These are phyloP conservation scores for Macrosoma leucophasiata DNA, from an alignment of 2,888 invertebrate genomes.

Conservation along the genomic window DNA sequence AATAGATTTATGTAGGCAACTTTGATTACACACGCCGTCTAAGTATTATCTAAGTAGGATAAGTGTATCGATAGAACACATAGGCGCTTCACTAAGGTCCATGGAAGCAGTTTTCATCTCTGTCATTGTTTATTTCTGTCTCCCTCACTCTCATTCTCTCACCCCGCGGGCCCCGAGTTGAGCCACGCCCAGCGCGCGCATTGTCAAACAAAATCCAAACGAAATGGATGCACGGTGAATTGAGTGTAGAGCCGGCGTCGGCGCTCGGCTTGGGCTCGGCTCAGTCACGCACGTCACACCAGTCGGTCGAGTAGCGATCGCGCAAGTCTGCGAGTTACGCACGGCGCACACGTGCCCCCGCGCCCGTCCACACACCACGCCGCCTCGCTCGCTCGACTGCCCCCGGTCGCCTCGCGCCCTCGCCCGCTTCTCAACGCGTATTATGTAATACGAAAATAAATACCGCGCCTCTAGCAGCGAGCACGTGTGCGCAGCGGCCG, in stretches of 20 bases:
- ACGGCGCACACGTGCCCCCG: slow-evolving; percentile 58
- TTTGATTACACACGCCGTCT: too few species aligned
- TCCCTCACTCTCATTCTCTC: slow-evolving; percentile 35
- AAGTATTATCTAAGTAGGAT: too few species aligned
- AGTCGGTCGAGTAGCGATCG: slow-evolving; percentile 59
- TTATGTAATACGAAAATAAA: slow-evolving; percentile 63
- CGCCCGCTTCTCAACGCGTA: slow-evolving; percentile 32
- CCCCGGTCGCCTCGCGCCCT: slow-evolving; percentile 26
- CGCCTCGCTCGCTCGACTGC: slow-evolving; percentile 35
- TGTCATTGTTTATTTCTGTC: background rate
- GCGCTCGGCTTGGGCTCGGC: slow-evolving; percentile 33
- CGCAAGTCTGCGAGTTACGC: slow-evolving; percentile 53
- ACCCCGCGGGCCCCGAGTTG: slow-evolving; percentile 56
- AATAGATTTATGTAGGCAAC: too few species aligned
- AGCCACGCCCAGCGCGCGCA: slow-evolving; percentile 68
- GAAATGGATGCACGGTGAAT: slow-evolving; percentile 56
- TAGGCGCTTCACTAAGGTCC: slow-evolving; percentile 43
- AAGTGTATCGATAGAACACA: too few species aligned
- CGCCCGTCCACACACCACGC: slow-evolving; percentile 42
- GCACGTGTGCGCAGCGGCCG: slow-evolving; percentile 53
- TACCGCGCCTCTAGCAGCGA: slow-evolving; percentile 43
- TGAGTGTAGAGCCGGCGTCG: slow-evolving; percentile 41
- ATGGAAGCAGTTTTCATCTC: background rate
- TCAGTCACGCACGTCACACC: slow-evolving; percentile 56
- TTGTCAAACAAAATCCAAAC: slow-evolving; percentile 61